Percentiles rank a stretch among this genome's conserved stretches.
Conservation (phyloP, 2,113 vertebrate species). For the Cyanoliseus patagonus region DNA sequence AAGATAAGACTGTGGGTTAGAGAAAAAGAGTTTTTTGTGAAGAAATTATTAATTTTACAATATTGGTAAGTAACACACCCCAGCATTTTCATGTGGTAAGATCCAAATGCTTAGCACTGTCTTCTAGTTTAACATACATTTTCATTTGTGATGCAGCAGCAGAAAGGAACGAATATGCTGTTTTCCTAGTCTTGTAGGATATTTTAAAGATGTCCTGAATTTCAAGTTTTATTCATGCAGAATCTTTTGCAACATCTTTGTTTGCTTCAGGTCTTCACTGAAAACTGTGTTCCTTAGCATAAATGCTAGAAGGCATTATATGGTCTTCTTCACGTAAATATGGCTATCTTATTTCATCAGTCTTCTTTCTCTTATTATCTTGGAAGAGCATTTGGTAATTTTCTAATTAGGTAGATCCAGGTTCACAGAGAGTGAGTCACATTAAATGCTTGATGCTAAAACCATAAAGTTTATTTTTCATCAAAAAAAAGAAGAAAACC, state of each 20-base stretch:
- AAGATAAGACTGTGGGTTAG: neutral
- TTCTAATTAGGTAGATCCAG: slow-evolving; percentile 41
- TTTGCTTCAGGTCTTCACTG: neutral
- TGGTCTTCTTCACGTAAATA: neutral
- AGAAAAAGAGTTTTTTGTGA: neutral
- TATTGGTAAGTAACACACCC: neutral
- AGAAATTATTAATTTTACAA: neutral
- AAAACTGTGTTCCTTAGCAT: slow-evolving; percentile 15
- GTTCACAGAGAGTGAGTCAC: neutral
- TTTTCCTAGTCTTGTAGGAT: neutral
- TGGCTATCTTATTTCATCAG: slow-evolving; percentile 28
- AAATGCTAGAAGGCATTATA: neutral
- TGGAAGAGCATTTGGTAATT: slow-evolving; percentile 14
- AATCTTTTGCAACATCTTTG: neutral
- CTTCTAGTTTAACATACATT: neutral
- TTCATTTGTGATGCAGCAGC: neutral
- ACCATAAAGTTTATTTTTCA: neutral
- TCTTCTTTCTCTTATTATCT: slow-evolving; percentile 32
- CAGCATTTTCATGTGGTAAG: neutral
- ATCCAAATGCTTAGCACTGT: neutral
- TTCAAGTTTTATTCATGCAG: neutral
- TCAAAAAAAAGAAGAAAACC: neutral
- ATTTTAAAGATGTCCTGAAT: slow-evolving; percentile 21
- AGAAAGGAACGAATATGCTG: neutral
- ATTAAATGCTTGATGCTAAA: neutral